A percentile compares a stretch with the other conserved stretches of the same genome.
phyloP scores from a whole-genome alignment of 2,113 vertebrate species.

The Brienomyrus brachyistius region DNA sequence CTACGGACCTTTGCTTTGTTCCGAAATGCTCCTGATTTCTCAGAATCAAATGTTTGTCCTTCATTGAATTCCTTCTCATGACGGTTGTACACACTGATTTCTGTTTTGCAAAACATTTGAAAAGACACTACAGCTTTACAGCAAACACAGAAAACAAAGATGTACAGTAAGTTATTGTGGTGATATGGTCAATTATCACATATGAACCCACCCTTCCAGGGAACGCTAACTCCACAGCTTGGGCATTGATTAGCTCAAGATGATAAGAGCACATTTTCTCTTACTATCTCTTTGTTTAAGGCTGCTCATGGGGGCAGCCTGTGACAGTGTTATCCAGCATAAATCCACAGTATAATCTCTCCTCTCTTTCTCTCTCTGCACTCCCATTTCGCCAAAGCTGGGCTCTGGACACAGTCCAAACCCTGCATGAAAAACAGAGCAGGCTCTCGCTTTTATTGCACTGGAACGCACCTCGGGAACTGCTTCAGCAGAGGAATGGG shows the following conservation, averaged over 20 bases:
- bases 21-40: background rate
- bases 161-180: background rate
- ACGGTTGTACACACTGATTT: background rate
- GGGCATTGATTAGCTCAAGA: background rate
- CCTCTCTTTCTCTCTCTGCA: background rate
- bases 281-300: background rate
- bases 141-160: background rate
- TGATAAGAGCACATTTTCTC: background rate
- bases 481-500: background rate
- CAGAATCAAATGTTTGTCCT: background rate
- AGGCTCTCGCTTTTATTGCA: background rate
- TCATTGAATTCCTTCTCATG: background rate
- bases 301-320: background rate
- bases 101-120: background rate
- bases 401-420: slow-evolving; percentile 10
- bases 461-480: background rate
- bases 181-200: background rate
- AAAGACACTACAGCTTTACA: background rate
- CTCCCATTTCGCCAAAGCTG: background rate
- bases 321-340: background rate
- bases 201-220: background rate
- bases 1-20: background rate
- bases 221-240: background rate
- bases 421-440: background rate
- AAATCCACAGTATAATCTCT: background rate